Evolutionary conservation across 2,797 vertebrate genomes (phyloP), one percentile per base, ranked within the genome.

Genomic region (Meriones psammophilus): DNA sequence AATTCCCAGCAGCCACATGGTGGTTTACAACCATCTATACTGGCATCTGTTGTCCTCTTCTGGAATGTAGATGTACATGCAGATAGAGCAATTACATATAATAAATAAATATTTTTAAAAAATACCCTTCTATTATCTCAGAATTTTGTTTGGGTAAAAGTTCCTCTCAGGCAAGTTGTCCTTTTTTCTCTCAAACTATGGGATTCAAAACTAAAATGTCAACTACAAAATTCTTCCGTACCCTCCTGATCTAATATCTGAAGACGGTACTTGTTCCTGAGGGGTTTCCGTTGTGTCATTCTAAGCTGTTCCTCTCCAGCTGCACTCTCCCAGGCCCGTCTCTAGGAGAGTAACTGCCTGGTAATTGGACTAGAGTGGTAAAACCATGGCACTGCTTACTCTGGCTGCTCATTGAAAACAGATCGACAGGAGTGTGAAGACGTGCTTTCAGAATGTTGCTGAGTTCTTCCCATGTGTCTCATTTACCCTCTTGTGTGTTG

Each of bases 241-340:
- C 80, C 97, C 84, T 97, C 68, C 54, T 88, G 54, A 88, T 95
- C 95, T 97, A 97, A 91, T 95, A 97, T 98, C 95, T 96, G 96
- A 96, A 97, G 91, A 95, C 0, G 74, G 76, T 83, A 80, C 96
- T 97, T 97, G 93, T 94, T 91, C 84, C 62, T 89, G 50, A 91
- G 96, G 95, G 86, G 78, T 88, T 98, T 85, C 18, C 76, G 42
- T 56, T 66, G 39, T 97, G 96, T 0, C 86, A 90, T 97, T 97
- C 96, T 50, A 97, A 94, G 92, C 97, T 96, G 85, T 98, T 98
- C 96, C 90, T 97, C 28, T 79, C 69, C 62, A 20, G 76, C 76
- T 46, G 1, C 92, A 14, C 88, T 54, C 90, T 88, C 62, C 92
- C 97, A 94, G 94, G 89, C 94, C 91, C 86, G 15, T 97, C 97